Percentiles rank a stretch among this genome's conserved stretches.
phyloP scores from a whole-genome alignment of 2,888 invertebrate genomes.

The Cryptus armator region DNA sequence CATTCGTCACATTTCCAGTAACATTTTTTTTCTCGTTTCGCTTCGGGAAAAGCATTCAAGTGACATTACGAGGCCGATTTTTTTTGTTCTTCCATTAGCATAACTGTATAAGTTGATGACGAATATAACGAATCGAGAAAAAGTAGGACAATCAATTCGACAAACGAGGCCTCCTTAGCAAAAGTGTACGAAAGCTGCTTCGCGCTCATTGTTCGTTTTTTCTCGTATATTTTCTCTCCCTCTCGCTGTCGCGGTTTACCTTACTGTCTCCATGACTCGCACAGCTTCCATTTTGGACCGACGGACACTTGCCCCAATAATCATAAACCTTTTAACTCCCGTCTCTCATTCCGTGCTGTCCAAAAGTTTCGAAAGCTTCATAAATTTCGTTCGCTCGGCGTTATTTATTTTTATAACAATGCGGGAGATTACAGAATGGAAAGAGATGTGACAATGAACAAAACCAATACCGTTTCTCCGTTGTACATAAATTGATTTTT shows the following conservation, averaged over 20 bases:
- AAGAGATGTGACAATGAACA: too few species aligned
- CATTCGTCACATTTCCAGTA: slow-evolving; percentile 7
- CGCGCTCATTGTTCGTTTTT: slow-evolving; percentile 1
- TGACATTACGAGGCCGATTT: slow-evolving; percentile 26
- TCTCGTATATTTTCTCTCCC: slow-evolving; percentile 9
- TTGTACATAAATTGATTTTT: too few species aligned
- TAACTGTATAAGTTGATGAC: slow-evolving; percentile 50
- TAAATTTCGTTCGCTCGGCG: slow-evolving; percentile 9
- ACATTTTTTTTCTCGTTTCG: slow-evolving; percentile 13
- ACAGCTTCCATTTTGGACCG: slow-evolving; percentile 50
- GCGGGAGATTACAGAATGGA: not conserved
- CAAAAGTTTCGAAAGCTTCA: slow-evolving; percentile 34
- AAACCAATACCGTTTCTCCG: too few species aligned
- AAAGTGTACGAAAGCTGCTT: not conserved
- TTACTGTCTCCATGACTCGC: slow-evolving; percentile 25
- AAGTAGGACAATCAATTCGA: slow-evolving; percentile 64
- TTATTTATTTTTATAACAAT: not conserved
- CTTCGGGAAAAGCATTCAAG: slow-evolving; percentile 27
- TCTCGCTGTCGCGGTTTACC: slow-evolving; percentile 52
- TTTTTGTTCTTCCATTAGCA: slow-evolving; percentile 21
- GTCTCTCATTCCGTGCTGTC: not conserved
- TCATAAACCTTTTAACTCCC: slow-evolving; percentile 45
- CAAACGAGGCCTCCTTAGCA: slow-evolving; percentile 52
- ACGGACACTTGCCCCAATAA: slow-evolving; percentile 35
- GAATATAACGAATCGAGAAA: slow-evolving; percentile 61